These are phyloP conservation scores for Linnaemya vulpina DNA, from an alignment of 2,888 invertebrate species.

Conservation along the genomic window DNA sequence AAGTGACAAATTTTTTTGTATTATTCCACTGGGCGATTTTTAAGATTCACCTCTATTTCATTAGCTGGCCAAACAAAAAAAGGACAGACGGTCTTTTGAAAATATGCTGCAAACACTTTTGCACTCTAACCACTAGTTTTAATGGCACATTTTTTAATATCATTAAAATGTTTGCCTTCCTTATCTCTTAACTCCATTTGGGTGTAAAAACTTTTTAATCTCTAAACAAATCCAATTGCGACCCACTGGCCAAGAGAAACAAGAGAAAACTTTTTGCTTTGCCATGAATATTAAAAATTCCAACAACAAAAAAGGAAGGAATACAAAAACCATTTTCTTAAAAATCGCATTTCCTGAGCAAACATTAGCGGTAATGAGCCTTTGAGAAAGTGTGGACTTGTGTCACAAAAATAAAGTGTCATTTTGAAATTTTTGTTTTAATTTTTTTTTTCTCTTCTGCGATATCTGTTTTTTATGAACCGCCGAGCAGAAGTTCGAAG, in stretches of 20 bases:
- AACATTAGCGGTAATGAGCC: slow-evolving; percentile 68
- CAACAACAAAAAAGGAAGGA: slow-evolving; percentile 15
- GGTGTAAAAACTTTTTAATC: slow-evolving; percentile 79
- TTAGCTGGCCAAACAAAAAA: too few relatives aligned
- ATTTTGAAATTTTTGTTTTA: slow-evolving; percentile 56
- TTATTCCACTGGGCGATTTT: background rate
- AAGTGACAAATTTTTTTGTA: too few relatives aligned
- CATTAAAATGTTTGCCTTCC: slow-evolving; percentile 70
- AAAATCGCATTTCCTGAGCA: slow-evolving; percentile 35
- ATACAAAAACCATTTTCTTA: slow-evolving; percentile 37
- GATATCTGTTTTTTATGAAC: background rate
- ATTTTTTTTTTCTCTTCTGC: slow-evolving; percentile 8
- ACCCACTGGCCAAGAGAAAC: slow-evolving; percentile 70
- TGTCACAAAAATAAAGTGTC: slow-evolving; percentile 67
- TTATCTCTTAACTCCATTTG: slow-evolving; percentile 80
- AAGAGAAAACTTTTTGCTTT: slow-evolving; percentile 57
- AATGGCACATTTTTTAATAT: slow-evolving; percentile 69
- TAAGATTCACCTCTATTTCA: slow-evolving; percentile 32
- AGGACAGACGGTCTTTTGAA: background rate
- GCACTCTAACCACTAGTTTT: slow-evolving; percentile 10
- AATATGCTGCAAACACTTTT: background rate
- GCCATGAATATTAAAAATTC: slow-evolving; percentile 66
- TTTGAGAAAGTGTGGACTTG: slow-evolving; percentile 54
- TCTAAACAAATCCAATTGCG: slow-evolving; percentile 79
- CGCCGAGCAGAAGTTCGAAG: slow-evolving; percentile 37